Evolutionary conservation across 2,888 invertebrate species (phyloP).

Genomic region (Hyles lineata): DNA sequence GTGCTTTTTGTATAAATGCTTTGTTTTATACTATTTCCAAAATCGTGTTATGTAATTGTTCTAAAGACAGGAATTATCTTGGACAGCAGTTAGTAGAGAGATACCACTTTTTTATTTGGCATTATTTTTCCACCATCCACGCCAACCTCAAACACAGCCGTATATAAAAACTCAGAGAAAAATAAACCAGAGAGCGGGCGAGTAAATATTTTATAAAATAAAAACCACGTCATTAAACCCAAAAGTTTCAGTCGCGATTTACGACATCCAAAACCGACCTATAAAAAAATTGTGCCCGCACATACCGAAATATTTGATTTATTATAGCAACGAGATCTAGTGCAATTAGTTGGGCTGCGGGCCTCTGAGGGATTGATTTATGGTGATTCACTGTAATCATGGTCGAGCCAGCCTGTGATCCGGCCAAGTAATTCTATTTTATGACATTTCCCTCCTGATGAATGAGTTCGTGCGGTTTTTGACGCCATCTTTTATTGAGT

Average conservation of each 20-base stretch:
- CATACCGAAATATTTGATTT: conserved; percentile 79
- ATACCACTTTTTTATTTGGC: too few species aligned
- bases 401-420: conserved; percentile 68
- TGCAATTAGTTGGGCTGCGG: conserved; percentile 79
- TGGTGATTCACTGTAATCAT: conserved; percentile 79
- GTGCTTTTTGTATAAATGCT: neutral
- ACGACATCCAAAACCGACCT: conserved; percentile 60
- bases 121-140: neutral
- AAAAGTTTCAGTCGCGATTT: conserved; percentile 66
- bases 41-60: too few species aligned
- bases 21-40: too few species aligned
- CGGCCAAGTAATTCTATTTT: conserved; percentile 73
- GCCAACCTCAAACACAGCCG: neutral
- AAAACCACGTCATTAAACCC: conserved; percentile 57
- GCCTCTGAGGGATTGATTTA: conserved; percentile 81
- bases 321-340: conserved; percentile 64
- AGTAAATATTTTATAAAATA: conserved; percentile 49
- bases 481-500: conserved; percentile 69
- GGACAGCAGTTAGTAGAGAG: too few species aligned
- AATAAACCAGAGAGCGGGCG: conserved; percentile 24
- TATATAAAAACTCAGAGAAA: neutral
- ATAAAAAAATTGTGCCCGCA: conserved; percentile 72
- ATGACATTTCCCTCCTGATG: conserved; percentile 68
- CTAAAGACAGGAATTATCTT: too few species aligned
- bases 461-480: conserved; percentile 66